Percentiles rank a stretch among this genome's conserved stretches.
These are phyloP conservation scores for Netelia inedita DNA, from an alignment of 2,888 invertebrate genomes.

Conservation along the genomic window DNA sequence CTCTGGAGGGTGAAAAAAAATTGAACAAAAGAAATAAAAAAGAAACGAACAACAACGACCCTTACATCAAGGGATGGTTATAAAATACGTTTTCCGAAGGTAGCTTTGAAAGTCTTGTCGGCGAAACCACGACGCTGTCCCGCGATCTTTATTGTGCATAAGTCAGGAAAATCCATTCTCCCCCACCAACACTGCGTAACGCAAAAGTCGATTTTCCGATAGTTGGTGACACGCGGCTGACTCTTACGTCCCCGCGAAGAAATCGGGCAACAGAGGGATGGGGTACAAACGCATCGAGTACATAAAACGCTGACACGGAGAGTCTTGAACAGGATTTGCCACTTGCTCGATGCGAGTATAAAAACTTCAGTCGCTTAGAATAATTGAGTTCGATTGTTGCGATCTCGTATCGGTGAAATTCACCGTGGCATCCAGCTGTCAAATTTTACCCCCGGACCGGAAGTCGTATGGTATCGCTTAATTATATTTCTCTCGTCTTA, in stretches of 20 bases:
- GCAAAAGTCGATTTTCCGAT: conserved; percentile 48
- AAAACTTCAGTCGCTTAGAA: conserved; percentile 14
- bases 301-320: neutral
- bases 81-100: neutral
- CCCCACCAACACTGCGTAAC: conserved; percentile 6
- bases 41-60: neutral
- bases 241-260: conserved; percentile 11
- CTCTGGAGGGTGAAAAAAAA: conserved; percentile 37
- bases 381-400: too few species aligned
- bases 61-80: neutral
- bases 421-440: too few species aligned
- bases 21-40: neutral
- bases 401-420: too few species aligned
- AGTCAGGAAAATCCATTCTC: conserved; percentile 26
- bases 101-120: neutral
- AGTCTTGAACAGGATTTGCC: conserved; percentile 37
- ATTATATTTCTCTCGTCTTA: too few species aligned
- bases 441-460: too few species aligned
- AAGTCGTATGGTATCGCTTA: too few species aligned
- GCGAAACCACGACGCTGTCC: conserved; percentile 21
- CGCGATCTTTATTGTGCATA: conserved; percentile 25
- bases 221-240: conserved; percentile 11
- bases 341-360: conserved; percentile 17
- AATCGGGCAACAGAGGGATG: neutral
- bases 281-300: neutral